A percentile compares a stretch with the other conserved stretches of the same genome.
phyloP scores from a whole-genome alignment of 2,113 vertebrate genomes.

The Varanus salvator region DNA sequence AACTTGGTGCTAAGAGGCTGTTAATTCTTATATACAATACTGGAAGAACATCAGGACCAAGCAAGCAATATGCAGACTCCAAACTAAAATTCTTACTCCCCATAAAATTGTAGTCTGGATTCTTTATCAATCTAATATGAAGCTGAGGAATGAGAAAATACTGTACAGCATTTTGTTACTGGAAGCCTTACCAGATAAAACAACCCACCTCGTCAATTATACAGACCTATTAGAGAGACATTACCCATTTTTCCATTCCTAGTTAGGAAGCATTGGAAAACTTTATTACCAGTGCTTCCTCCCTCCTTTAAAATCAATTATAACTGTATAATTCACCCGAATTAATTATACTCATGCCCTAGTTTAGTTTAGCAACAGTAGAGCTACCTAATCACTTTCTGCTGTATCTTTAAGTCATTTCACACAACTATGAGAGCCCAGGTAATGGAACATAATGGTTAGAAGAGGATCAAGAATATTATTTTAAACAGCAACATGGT shows the following conservation, averaged over 20 bases:
- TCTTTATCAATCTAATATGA: neutral
- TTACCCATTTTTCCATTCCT: fast-evolving
- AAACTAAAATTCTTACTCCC: neutral
- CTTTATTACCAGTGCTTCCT: neutral
- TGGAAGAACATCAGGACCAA: neutral
- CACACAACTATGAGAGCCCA: neutral
- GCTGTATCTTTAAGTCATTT: neutral
- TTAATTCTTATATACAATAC: neutral
- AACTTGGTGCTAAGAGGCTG: neutral
- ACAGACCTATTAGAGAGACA: fast-evolving
- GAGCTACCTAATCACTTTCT: neutral
- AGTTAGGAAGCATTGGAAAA: fast-evolving
- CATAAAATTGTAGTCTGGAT: neutral
- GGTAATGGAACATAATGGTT: neutral
- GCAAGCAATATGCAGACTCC: neutral
- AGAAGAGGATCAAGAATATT: too few species aligned
- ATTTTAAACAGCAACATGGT: neutral
- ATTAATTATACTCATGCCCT: neutral
- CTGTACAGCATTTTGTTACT: fast-evolving
- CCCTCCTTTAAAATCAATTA: neutral
- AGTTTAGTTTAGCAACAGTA: neutral
- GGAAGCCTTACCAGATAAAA: fast-evolving
- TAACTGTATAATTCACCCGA: neutral
- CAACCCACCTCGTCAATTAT: neutral
- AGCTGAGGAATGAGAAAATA: neutral